Percentiles rank a stretch among this genome's conserved stretches.
These are phyloP conservation scores for Amphiprion percula DNA, from an alignment of 2,113 vertebrate genomes.

Conservation along the genomic window DNA sequence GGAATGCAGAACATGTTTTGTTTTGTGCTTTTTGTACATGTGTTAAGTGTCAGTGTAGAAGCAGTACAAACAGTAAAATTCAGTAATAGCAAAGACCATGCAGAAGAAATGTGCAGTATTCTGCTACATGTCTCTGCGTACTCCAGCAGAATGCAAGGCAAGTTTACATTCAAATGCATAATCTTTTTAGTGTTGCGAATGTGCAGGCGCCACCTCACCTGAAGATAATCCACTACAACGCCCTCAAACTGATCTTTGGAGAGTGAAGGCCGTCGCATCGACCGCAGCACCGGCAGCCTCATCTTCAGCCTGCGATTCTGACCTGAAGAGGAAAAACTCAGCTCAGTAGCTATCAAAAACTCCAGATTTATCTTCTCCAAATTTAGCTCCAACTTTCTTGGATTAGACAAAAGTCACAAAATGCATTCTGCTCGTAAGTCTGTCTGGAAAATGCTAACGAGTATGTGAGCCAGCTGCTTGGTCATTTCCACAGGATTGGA, in stretches of 20 bases:
- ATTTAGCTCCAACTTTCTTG: background rate
- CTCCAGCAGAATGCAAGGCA: background rate
- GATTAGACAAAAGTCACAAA: background rate
- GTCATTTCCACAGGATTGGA: too few relatives aligned
- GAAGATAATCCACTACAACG: conserved; percentile 90
- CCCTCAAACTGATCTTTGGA: conserved; percentile 92
- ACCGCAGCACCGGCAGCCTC: conserved; percentile 88
- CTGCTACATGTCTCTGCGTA: too few relatives aligned
- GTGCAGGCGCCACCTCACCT: conserved; percentile 75
- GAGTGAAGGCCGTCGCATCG: conserved; percentile 84
- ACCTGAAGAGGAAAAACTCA: conserved; percentile 76
- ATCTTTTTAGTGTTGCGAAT: background rate
- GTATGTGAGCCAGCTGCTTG: too few relatives aligned
- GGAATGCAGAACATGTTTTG: background rate
- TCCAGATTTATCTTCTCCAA: background rate
- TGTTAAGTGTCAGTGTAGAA: background rate
- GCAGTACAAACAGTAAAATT: background rate
- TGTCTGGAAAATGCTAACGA: too few relatives aligned
- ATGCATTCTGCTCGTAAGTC: too few relatives aligned
- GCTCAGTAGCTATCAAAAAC: background rate
- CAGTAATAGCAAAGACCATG: too few relatives aligned
- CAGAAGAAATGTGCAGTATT: too few relatives aligned
- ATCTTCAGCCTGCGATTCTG: conserved; percentile 88
- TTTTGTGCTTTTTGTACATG: background rate
- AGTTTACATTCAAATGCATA: background rate